These are phyloP conservation scores for Agonopterix alstromeriana DNA, from an alignment of 2,888 invertebrate genomes.

Conservation along the genomic window DNA sequence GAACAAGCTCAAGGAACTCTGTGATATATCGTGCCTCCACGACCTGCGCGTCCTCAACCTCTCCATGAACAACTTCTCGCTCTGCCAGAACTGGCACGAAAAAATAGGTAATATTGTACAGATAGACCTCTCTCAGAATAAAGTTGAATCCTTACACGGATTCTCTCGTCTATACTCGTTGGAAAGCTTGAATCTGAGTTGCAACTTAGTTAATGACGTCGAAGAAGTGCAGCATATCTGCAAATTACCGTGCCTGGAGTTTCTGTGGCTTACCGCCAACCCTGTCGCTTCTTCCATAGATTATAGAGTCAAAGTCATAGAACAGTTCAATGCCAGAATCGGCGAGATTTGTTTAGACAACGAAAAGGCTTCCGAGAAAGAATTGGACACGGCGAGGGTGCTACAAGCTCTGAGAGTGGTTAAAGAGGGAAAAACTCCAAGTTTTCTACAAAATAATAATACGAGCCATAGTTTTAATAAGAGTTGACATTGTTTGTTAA, in stretches of 20 bases:
- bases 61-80: constrained; percentile 85
- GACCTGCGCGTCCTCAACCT: constrained; percentile 86
- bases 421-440: constrained; percentile 81
- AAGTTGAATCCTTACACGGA: constrained; percentile 82
- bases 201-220: constrained; percentile 88
- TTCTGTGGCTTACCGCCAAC: constrained; percentile 92
- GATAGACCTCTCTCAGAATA: constrained; percentile 91
- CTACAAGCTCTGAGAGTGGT: constrained; percentile 90
- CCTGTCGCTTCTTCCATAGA: constrained; percentile 90
- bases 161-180: constrained; percentile 91
- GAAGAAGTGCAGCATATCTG: constrained; percentile 89
- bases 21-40: constrained; percentile 87
- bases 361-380: constrained; percentile 89
- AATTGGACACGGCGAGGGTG: constrained; percentile 94
- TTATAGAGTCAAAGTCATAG: constrained; percentile 92
- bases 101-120: constrained; percentile 92
- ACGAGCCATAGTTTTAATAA: constrained; percentile 62
- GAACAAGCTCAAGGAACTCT: constrained; percentile 85
- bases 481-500: constrained; percentile 46
- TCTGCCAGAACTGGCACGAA: constrained; percentile 87
- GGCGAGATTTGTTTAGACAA: constrained; percentile 91
- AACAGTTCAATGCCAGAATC: constrained; percentile 90
- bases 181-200: constrained; percentile 89
- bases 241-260: constrained; percentile 90
- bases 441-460: constrained; percentile 69